These are phyloP conservation scores for Zingel zingel DNA, from an alignment of 2,113 vertebrate genomes.

Conservation along the genomic window DNA sequence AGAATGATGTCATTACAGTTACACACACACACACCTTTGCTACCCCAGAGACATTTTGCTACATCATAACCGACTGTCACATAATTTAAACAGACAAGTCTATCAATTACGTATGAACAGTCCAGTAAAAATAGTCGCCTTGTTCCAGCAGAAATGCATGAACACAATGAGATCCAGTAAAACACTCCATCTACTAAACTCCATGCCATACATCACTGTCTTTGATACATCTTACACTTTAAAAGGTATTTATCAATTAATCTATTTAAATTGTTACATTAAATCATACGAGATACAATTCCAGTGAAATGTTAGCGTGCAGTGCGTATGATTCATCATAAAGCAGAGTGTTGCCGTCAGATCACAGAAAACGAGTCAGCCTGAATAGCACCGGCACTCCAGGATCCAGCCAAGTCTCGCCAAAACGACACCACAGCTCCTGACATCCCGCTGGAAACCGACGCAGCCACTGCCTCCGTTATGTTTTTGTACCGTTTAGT, in stretches of 20 bases:
- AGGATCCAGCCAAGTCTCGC: too few relatives aligned
- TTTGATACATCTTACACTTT: background rate
- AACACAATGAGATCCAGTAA: background rate
- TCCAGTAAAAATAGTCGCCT: constrained; percentile 57
- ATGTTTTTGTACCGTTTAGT: too few relatives aligned
- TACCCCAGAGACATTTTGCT: constrained; percentile 18
- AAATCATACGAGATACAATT: too few relatives aligned
- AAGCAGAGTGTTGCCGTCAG: too few relatives aligned
- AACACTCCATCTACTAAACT: background rate
- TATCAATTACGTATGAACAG: constrained; percentile 59
- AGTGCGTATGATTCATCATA: too few relatives aligned
- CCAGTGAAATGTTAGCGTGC: too few relatives aligned
- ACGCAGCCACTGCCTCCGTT: too few relatives aligned
- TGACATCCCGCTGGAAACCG: too few relatives aligned
- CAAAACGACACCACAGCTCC: too few relatives aligned
- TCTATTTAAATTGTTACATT: too few relatives aligned
- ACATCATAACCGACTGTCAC: constrained; percentile 15
- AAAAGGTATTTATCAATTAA: background rate
- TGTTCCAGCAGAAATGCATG: background rate
- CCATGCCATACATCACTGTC: background rate
- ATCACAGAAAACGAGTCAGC: too few relatives aligned
- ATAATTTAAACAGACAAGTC: constrained; percentile 63
- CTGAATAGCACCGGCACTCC: too few relatives aligned
- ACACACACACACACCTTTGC: background rate
- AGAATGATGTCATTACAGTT: constrained; percentile 11